Conservation (phyloP, 1,140 invertebrate genomes). For the Drosophila equinoxialis region DNA sequence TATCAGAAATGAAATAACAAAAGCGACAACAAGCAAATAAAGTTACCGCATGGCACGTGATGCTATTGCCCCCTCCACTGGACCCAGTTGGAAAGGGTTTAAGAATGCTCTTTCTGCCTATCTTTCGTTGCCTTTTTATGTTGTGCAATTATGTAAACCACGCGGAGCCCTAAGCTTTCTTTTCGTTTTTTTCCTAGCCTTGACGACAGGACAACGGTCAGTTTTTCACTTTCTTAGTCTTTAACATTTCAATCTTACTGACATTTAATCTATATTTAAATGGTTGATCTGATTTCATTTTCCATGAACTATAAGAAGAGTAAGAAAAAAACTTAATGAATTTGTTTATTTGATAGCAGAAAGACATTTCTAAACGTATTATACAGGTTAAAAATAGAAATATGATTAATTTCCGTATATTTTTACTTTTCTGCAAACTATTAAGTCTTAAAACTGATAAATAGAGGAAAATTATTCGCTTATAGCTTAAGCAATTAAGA, state of each 20-base stretch:
- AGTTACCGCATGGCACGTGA: conserved; percentile 58
- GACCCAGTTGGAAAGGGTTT: conserved; percentile 33
- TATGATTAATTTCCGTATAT: no score
- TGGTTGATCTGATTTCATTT: background rate
- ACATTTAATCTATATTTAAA: background rate
- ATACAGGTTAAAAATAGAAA: no score
- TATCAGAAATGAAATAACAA: conserved; percentile 11
- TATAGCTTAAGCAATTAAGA: no score
- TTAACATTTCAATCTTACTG: background rate
- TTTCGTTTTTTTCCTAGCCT: background rate
- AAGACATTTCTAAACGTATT: no score
- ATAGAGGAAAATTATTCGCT: no score
- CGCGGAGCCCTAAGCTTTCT: background rate
- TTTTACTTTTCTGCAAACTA: no score
- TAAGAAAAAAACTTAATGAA: no score
- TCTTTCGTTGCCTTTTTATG: background rate
- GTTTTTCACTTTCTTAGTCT: background rate
- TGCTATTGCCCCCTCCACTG: conserved; percentile 1
- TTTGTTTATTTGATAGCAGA: no score
- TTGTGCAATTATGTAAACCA: conserved; percentile 3
- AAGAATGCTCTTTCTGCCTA: background rate
- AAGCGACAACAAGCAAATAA: conserved; percentile 37
- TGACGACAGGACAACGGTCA: background rate
- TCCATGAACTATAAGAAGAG: no score
- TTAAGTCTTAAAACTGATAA: no score